These are phyloP conservation scores for Apodemia hepburni DNA, from an alignment of 2,888 invertebrate species.

Conservation along the genomic window DNA sequence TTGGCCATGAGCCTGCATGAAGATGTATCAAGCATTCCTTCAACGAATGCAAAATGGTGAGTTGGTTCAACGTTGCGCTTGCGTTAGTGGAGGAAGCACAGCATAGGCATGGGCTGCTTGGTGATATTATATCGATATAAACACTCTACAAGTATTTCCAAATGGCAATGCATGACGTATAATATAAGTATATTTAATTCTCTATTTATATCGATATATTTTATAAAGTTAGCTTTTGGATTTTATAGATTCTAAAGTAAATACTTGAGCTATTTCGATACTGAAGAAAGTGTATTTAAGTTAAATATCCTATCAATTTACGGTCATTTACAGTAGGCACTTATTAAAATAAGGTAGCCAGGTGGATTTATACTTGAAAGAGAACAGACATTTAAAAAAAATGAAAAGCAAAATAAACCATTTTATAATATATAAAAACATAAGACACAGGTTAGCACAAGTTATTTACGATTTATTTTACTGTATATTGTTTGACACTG, in stretches of 20 bases:
- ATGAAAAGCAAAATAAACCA: neutral
- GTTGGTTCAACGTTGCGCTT: conserved; percentile 63
- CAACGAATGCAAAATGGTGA: conserved; percentile 72
- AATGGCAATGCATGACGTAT: conserved; percentile 18
- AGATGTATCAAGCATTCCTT: conserved; percentile 67
- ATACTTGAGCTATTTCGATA: neutral
- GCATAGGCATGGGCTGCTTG: conserved; percentile 34
- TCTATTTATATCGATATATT: conserved; percentile 38
- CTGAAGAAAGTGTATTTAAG: neutral
- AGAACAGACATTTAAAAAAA: no score
- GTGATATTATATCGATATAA: conserved; percentile 36
- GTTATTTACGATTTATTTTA: no score
- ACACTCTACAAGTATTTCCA: conserved; percentile 22
- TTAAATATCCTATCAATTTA: neutral
- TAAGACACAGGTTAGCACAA: no score
- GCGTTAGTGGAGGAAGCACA: conserved; percentile 30
- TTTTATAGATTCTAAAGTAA: neutral
- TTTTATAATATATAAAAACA: no score
- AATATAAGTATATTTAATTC: conserved; percentile 7
- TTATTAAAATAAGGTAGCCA: neutral
- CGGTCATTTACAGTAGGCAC: neutral
- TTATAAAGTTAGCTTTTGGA: conserved; percentile 47
- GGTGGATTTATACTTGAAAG: neutral
- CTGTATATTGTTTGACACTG: no score
- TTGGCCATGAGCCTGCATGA: conserved; percentile 67